Percentiles rank a stretch among this genome's conserved stretches.
These are phyloP conservation scores for Xenentodon cancila DNA, from an alignment of 2,797 vertebrate genomes.

Conservation along the genomic window DNA sequence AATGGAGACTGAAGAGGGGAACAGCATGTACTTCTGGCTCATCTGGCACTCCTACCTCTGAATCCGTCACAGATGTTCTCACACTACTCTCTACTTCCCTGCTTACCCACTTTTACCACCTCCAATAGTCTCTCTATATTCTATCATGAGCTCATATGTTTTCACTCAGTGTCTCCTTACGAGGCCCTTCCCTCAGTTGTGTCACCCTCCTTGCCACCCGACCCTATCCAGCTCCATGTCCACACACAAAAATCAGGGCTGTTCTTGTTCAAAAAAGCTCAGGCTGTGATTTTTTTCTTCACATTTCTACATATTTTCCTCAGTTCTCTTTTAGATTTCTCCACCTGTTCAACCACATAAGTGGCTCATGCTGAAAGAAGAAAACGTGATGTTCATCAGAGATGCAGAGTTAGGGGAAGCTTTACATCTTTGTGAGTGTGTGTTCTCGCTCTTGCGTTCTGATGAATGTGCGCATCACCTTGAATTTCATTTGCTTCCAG, in stretches of 20 bases:
- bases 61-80: conserved; percentile 76
- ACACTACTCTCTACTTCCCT: conserved; percentile 51
- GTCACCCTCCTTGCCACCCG: background rate
- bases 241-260: conserved; percentile 3
- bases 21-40: conserved; percentile 80
- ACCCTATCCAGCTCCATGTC: conserved; percentile 9
- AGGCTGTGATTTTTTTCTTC: conserved; percentile 12
- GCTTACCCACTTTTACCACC: conserved; percentile 42
- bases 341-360: conserved; percentile 4
- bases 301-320: conserved; percentile 3
- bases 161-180: conserved; percentile 18
- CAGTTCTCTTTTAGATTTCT: too few species aligned
- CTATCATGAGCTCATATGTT: conserved; percentile 19
- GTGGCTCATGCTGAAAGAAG: background rate
- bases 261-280: conserved; percentile 5
- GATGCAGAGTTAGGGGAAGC: background rate
- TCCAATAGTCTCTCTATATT: conserved; percentile 25
- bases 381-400: too few species aligned
- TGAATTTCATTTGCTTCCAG: conserved; percentile 83
- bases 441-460: conserved; percentile 5
- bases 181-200: conserved; percentile 26
- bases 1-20: conserved; percentile 54
- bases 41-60: conserved; percentile 52
- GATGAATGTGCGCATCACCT: conserved; percentile 64
- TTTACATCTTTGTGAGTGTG: background rate